Conservation (phyloP, 1,140 invertebrate species). For the Calephelis nemesis region DNA sequence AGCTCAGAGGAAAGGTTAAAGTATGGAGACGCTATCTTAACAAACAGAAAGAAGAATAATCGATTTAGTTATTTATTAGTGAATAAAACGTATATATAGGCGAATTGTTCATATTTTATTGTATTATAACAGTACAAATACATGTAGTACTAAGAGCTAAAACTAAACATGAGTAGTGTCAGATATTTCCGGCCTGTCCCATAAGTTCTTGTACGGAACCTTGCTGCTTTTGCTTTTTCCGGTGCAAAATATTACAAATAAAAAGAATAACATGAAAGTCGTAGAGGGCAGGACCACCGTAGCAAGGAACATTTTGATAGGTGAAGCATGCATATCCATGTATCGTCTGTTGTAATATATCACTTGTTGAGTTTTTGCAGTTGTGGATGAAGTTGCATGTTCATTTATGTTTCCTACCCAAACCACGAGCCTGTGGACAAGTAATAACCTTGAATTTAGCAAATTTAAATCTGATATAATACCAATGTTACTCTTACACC, state of each 20-base stretch:
- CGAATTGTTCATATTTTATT: too few relatives aligned
- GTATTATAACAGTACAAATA: too few relatives aligned
- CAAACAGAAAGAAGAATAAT: conserved; percentile 43
- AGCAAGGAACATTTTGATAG: conserved; percentile 32
- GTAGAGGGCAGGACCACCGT: conserved; percentile 35
- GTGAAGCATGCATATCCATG: conserved; percentile 28
- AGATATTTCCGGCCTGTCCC: conserved; percentile 23
- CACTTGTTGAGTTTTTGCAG: background rate
- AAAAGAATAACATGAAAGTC: conserved; percentile 34
- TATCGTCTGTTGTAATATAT: conserved; percentile 16
- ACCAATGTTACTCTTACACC: too few relatives aligned
- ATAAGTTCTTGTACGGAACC: conserved; percentile 25
- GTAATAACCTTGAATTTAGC: too few relatives aligned
- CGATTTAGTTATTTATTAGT: background rate
- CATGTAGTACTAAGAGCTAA: too few relatives aligned
- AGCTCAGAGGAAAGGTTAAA: conserved; percentile 88
- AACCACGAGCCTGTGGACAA: conserved; percentile 23
- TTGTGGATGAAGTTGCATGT: background rate
- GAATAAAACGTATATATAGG: background rate
- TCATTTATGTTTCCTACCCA: conserved; percentile 21
- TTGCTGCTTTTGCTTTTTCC: conserved; percentile 26
- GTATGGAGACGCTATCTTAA: conserved; percentile 58
- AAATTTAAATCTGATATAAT: too few relatives aligned
- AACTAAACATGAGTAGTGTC: background rate
- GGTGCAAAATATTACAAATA: conserved; percentile 36